A percentile compares a stretch with the other conserved stretches of the same genome.
These are phyloP conservation scores for Ammospiza caudacuta DNA, from an alignment of 2,113 vertebrate species.

Conservation along the genomic window DNA sequence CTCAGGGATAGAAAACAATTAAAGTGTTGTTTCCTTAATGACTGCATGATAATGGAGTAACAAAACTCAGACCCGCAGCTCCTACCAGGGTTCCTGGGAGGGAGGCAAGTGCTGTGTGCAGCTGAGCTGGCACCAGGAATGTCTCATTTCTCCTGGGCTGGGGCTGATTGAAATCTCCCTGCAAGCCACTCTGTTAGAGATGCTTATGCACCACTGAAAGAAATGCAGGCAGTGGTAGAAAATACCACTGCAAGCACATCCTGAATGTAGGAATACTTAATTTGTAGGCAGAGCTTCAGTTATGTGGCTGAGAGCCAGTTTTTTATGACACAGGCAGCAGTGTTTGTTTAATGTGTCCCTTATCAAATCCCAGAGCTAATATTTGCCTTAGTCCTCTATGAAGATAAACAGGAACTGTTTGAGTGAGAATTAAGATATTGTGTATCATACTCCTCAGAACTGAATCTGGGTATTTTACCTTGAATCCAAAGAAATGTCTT, in stretches of 20 bases:
- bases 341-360: conserved; percentile 33
- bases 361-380: conserved; percentile 50
- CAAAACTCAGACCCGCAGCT: not conserved
- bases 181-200: conserved; percentile 9
- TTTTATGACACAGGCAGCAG: not conserved
- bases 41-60: not conserved
- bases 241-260: not conserved
- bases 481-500: not conserved
- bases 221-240: not conserved
- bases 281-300: not conserved
- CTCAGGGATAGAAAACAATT: not conserved
- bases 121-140: not conserved
- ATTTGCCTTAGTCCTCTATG: conserved; percentile 16
- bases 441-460: not conserved
- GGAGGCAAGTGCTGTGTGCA: not conserved
- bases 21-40: conserved; percentile 14
- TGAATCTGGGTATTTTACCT: not conserved
- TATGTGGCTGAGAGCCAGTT: conserved; percentile 9
- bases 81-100: not conserved
- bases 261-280: not conserved
- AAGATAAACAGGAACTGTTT: conserved; percentile 34
- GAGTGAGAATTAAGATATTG: conserved; percentile 41
- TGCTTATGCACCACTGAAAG: not conserved
- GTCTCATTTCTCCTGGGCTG: not conserved
- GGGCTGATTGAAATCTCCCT: not conserved